A percentile compares a stretch with the other conserved stretches of the same genome.
Evolutionary conservation across 2,888 invertebrate genomes (phyloP).

Genomic region (Ophraella communa): DNA sequence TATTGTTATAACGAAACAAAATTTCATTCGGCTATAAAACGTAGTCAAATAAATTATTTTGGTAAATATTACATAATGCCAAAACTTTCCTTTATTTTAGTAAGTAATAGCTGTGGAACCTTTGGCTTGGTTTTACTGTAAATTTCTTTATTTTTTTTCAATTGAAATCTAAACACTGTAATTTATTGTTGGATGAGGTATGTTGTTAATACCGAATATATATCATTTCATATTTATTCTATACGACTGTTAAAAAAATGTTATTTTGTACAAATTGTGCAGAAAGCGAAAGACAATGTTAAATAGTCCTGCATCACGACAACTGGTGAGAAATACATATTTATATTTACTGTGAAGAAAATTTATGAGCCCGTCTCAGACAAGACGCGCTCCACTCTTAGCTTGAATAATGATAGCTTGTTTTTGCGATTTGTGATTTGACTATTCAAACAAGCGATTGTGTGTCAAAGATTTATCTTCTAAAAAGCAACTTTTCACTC

Average conservation of each 20-base stretch:
- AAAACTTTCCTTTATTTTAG: no score
- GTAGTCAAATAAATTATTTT: no score
- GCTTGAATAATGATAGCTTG: conserved; percentile 45
- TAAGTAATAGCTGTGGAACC: no score
- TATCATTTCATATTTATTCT: not conserved
- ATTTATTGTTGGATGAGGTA: no score
- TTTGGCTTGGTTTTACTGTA: no score
- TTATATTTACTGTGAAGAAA: conserved; percentile 33
- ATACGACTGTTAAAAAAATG: not conserved
- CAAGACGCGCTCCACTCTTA: conserved; percentile 34
- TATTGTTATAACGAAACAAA: no score
- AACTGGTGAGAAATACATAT: conserved; percentile 27
- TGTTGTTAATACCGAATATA: no score
- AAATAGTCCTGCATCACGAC: conserved; percentile 14
- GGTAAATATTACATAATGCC: no score
- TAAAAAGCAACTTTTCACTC: conserved; percentile 46
- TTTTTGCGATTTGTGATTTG: conserved; percentile 43
- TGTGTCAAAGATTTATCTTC: conserved; percentile 54
- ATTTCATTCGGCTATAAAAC: no score
- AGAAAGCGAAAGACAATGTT: conserved; percentile 14
- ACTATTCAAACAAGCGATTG: conserved; percentile 49
- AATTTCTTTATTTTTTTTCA: no score
- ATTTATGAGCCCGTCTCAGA: conserved; percentile 43
- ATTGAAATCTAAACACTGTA: no score
- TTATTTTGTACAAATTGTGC: not conserved